Percentiles rank a stretch among this genome's conserved stretches.
Conservation (phyloP, 2,113 vertebrate species). For the Oplegnathus fasciatus region DNA sequence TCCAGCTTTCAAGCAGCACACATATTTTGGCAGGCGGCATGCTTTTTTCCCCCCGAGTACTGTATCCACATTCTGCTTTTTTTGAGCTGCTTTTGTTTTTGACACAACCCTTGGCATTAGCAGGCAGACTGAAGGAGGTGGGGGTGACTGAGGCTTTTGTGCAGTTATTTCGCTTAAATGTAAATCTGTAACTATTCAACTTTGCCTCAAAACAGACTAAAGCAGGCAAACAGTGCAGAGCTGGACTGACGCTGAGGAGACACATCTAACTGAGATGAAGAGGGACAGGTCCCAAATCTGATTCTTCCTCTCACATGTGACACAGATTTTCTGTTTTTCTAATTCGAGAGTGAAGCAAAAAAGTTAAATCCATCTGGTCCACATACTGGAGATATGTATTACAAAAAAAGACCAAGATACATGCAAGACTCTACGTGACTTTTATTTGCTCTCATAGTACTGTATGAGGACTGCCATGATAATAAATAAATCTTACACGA, state of each 20-base stretch:
- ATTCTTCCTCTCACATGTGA: conserved; percentile 34
- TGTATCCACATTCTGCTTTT: conserved; percentile 45
- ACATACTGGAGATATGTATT: neutral
- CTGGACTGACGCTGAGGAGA: neutral
- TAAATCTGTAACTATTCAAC: conserved; percentile 12
- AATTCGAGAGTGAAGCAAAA: neutral
- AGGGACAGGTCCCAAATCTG: neutral
- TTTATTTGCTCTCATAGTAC: neutral
- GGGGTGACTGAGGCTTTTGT: conserved; percentile 14
- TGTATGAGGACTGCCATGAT: neutral
- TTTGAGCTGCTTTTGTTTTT: conserved; percentile 43
- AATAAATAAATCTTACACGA: neutral
- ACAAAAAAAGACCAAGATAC: neutral
- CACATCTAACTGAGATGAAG: neutral
- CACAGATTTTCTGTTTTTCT: conserved; percentile 16
- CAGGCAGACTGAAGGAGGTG: neutral
- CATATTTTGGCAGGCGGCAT: conserved; percentile 44
- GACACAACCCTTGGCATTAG: conserved; percentile 35
- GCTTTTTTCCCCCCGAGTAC: conserved; percentile 8
- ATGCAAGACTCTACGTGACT: neutral
- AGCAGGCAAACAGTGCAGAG: neutral
- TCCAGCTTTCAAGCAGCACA: conserved; percentile 39
- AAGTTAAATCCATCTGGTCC: conserved; percentile 12
- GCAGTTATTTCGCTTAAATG: neutral
- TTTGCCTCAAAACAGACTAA: neutral